A percentile compares a stretch with the other conserved stretches of the same genome.
These are phyloP conservation scores for Euura saliciscinereae DNA, from an alignment of 1,140 invertebrate genomes.

Conservation along the genomic window DNA sequence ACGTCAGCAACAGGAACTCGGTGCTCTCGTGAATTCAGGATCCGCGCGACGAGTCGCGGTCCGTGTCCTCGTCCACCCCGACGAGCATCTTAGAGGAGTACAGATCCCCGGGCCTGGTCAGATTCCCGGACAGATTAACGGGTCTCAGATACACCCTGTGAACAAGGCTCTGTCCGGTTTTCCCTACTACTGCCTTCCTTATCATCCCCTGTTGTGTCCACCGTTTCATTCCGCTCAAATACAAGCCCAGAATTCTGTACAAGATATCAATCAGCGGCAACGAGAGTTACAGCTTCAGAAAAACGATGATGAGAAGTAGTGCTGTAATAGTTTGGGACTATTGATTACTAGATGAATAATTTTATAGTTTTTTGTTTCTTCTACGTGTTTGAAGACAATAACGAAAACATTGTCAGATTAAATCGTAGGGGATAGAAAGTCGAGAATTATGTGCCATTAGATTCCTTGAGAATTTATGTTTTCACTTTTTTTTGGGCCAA, in stretches of 20 bases:
- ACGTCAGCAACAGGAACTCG: constrained; percentile 56
- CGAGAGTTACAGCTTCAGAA: constrained; percentile 45
- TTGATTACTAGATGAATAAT: background rate
- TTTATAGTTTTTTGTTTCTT: background rate
- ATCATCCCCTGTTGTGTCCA: constrained; percentile 57
- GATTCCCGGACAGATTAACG: constrained; percentile 47
- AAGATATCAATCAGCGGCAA: constrained; percentile 39
- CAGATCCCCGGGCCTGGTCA: constrained; percentile 38
- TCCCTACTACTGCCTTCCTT: constrained; percentile 57
- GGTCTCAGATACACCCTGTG: constrained; percentile 49
- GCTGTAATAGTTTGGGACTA: background rate
- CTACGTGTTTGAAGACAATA: no score
- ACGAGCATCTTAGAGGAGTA: constrained; percentile 52
- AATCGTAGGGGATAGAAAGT: no score
- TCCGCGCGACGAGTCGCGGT: constrained; percentile 54
- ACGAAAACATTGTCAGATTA: no score
- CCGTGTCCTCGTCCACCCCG: constrained; percentile 54
- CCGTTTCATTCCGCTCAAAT: constrained; percentile 48
- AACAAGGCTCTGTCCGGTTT: constrained; percentile 53
- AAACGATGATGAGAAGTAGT: constrained; percentile 39
- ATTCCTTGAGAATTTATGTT: no score
- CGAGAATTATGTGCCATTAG: no score
- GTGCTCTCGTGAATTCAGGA: constrained; percentile 54
- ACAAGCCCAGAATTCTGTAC: constrained; percentile 48
- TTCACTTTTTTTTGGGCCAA: no score